Evolutionary conservation across 2,888 invertebrate species (phyloP), one percentile per base, ranked within the genome.

Genomic region (Eulithis testata): DNA sequence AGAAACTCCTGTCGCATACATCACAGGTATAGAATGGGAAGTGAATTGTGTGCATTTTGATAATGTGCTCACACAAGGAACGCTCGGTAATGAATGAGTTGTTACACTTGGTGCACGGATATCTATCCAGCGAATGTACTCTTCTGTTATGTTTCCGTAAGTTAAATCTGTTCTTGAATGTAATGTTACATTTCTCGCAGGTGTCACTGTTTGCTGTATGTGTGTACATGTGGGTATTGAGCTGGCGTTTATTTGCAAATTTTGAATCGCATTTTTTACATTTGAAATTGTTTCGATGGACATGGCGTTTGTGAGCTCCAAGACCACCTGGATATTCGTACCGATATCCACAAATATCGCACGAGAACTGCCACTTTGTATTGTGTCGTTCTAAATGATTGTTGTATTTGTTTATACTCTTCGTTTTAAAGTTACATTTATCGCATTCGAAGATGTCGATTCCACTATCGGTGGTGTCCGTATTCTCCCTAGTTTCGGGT

Each of bases 131-230:
- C 7, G 1, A 37, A 52, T 47, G 11, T n/a, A 4, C 6, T 11
- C 27, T 43, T 21, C 8, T 9, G 5, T n/a, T 53, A 47, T 27
- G 53, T 4, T 5, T 8, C 8, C 54, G 21, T 37, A 47, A 5
- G 14, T 8, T 9, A n/a, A 0, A 1, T 3, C 14, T 21, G 2
- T 27, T 21, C 6, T 37, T 54, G 7, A 53, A 60, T 9, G 9
- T n/a, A 11, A 53, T 53, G 9, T 9, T 14, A 37, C 60, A 60
- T 3, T 36, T 14, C 1, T 60, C 12, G 14, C 60, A 60, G n/a
- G 9, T 47, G 14, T 11, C 9, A 21, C 11, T 0, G 0, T 21
- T 43, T 12, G 4, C 21, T 43, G 40, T 43, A 3, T 54, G 54
- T 0, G 7, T 21, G 5, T 21, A 43, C 43, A 43, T 27, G 21